Evolutionary conservation across 2,797 vertebrate species (phyloP).

Genomic region (Merluccius polli): DNA sequence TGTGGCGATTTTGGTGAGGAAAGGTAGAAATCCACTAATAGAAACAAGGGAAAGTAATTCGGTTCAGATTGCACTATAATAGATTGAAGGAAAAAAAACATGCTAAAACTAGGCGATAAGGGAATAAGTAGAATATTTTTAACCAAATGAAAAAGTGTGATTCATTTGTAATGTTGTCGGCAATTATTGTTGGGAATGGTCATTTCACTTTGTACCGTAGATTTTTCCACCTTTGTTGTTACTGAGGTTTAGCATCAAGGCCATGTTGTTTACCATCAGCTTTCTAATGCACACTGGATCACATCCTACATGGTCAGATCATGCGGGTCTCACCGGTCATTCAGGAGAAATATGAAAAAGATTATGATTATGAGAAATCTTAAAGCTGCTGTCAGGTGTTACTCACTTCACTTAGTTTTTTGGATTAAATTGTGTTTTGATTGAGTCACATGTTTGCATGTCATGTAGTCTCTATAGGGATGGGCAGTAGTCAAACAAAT

Average conservation of each 20-base stretch:
- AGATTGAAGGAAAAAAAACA: neutral
- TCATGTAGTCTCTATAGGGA: no score
- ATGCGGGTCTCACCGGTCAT: no score
- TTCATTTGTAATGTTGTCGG: neutral
- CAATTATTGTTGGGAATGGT: no score
- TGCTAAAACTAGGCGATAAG: neutral
- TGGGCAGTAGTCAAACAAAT: no score
- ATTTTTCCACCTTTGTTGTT: neutral
- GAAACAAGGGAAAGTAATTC: neutral
- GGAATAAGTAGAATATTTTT: neutral
- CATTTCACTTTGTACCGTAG: no score
- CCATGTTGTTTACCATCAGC: no score
- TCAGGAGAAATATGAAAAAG: neutral
- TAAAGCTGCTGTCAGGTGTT: neutral
- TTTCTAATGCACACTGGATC: no score
- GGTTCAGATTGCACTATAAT: neutral
- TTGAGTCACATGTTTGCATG: no score
- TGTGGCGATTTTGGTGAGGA: neutral
- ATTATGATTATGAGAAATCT: neutral
- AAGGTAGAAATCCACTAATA: neutral
- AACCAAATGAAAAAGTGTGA: neutral
- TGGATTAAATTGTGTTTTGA: no score
- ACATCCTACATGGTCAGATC: no score
- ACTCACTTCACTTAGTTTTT: neutral
- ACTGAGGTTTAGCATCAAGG: neutral